A percentile compares a stretch with the other conserved stretches of the same genome.
phyloP scores from a whole-genome alignment of 2,113 vertebrate genomes.

The Aegithalos caudatus region DNA sequence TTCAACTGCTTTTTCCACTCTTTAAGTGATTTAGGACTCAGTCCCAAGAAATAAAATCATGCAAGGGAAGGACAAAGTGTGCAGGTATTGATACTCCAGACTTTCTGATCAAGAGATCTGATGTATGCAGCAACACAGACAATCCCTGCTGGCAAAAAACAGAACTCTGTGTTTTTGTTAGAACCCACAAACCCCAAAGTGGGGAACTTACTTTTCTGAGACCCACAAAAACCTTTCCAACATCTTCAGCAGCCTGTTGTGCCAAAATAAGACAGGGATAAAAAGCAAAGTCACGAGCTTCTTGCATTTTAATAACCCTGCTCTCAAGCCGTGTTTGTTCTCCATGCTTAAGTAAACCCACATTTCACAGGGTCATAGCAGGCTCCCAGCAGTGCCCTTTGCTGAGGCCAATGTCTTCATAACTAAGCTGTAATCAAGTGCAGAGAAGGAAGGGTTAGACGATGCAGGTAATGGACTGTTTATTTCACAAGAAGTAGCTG shows the following conservation, averaged over 20 bases:
- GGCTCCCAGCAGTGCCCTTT: neutral
- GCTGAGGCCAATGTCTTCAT: neutral
- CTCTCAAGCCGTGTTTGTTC: neutral
- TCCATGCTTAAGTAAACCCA: neutral
- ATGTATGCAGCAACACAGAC: neutral
- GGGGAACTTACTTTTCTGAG: neutral
- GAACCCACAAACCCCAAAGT: rapidly evolving
- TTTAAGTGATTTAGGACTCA: neutral
- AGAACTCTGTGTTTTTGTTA: no score
- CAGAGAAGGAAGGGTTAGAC: neutral
- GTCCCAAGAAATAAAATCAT: neutral
- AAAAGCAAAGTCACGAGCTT: neutral
- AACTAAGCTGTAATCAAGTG: neutral
- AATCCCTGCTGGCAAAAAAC: neutral
- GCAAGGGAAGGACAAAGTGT: neutral
- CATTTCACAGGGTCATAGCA: neutral
- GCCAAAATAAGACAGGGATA: neutral
- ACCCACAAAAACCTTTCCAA: neutral
- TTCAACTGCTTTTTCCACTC: neutral
- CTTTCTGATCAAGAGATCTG: neutral
- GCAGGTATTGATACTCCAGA: neutral
- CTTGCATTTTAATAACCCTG: neutral
- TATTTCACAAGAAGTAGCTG: neutral
- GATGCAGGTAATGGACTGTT: constrained; percentile 6
- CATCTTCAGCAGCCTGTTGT: neutral